phyloP scores from a whole-genome alignment of 2,113 vertebrate genomes.

The Zosterops borbonicus region DNA sequence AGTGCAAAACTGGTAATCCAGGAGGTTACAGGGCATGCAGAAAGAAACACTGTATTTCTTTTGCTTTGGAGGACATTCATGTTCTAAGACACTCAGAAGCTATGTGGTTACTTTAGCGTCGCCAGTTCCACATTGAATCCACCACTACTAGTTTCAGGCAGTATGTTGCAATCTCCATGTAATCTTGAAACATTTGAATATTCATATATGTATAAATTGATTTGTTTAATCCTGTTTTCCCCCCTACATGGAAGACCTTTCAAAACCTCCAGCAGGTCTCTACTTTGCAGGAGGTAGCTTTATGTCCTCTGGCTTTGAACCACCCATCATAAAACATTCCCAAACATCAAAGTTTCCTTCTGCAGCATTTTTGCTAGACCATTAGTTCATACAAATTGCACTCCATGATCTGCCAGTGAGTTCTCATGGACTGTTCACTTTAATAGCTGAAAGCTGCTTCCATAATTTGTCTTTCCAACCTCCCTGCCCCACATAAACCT shows the following conservation, averaged over 20 bases:
- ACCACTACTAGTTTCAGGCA: neutral
- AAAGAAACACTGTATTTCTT: neutral
- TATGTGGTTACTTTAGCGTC: neutral
- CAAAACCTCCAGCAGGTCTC: neutral
- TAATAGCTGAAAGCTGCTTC: neutral
- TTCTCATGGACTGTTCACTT: neutral
- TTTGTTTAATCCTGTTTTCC: neutral
- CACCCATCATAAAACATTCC: neutral
- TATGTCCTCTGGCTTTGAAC: neutral
- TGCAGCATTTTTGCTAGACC: neutral
- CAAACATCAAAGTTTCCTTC: neutral
- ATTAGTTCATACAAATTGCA: neutral
- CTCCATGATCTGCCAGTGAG: neutral
- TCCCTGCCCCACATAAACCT: neutral
- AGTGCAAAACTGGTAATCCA: neutral
- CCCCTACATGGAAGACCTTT: neutral
- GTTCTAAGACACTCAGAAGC: neutral
- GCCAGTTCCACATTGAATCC: neutral
- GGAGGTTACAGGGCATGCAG: fast-evolving
- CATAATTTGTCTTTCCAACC: neutral
- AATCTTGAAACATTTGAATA: neutral
- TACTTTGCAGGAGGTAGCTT: neutral
- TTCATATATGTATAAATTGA: neutral
- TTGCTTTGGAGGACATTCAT: neutral
- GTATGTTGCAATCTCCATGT: neutral